These are phyloP conservation scores for Oryzias curvinotus DNA, from an alignment of 2,113 vertebrate genomes.

Conservation along the genomic window DNA sequence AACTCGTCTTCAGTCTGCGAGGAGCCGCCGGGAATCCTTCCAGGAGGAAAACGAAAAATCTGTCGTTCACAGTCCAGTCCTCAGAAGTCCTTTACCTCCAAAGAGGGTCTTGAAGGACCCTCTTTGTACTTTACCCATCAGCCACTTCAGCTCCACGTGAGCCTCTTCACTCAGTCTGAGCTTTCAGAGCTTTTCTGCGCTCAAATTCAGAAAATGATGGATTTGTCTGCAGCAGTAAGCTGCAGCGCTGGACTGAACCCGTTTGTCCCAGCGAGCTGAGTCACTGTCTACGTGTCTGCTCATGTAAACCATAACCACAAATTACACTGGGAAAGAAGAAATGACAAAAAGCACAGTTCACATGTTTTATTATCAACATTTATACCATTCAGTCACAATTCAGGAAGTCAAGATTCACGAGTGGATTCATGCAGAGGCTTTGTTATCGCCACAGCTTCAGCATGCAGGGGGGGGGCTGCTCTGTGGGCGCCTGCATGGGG, in stretches of 20 bases:
- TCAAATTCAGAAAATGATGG: too few relatives aligned
- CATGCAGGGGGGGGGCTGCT: background rate
- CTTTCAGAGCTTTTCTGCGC: background rate
- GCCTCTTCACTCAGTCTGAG: slow-evolving; percentile 3
- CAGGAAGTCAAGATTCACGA: slow-evolving; percentile 69
- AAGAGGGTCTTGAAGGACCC: slow-evolving; percentile 55
- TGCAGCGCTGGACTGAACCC: too few relatives aligned
- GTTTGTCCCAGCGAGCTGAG: background rate
- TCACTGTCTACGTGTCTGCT: slow-evolving; percentile 6
- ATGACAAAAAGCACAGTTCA: slow-evolving; percentile 99
- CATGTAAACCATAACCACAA: slow-evolving; percentile 60
- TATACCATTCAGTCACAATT: slow-evolving; percentile 95
- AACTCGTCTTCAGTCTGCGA: background rate
- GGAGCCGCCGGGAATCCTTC: background rate
- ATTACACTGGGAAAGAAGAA: slow-evolving; percentile 96
- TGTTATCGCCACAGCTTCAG: slow-evolving; percentile 1
- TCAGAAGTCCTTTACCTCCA: slow-evolving; percentile 60
- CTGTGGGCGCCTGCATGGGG: background rate
- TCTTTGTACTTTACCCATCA: slow-evolving; percentile 74
- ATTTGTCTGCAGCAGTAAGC: too few relatives aligned
- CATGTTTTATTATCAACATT: slow-evolving; percentile 98
- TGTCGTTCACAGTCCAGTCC: slow-evolving; percentile 8
- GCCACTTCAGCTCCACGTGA: slow-evolving; percentile 16
- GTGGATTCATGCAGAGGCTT: slow-evolving; percentile 39
- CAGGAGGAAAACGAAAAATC: background rate